phyloP scores from a whole-genome alignment of 2,888 invertebrate species.

The Cantharis nigra region DNA sequence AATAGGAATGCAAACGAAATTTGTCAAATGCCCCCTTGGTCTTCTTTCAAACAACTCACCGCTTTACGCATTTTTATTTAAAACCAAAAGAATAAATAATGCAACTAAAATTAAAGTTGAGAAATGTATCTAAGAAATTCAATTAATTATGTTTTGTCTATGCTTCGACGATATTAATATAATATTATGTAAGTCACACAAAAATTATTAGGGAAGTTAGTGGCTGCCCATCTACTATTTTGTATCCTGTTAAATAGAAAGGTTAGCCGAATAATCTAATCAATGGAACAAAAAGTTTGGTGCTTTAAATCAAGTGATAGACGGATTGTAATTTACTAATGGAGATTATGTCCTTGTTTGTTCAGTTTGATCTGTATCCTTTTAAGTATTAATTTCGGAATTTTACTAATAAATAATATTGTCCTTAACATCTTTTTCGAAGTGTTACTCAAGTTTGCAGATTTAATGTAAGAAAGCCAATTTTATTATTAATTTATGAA shows the following conservation, averaged over 20 bases:
- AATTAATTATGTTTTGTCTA: neutral
- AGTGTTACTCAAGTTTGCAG: neutral
- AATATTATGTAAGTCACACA: conserved; percentile 32
- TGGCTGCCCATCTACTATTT: conserved; percentile 42
- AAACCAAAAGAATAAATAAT: conserved; percentile 21
- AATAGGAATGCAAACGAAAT: conserved; percentile 55
- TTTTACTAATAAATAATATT: neutral
- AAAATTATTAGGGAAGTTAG: conserved; percentile 44
- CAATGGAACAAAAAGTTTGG: conserved; percentile 36
- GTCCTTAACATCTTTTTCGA: neutral
- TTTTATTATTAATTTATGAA: neutral
- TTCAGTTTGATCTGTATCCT: conserved; percentile 6
- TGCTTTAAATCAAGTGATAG: conserved; percentile 48
- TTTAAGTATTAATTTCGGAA: neutral
- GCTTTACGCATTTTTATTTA: conserved; percentile 30
- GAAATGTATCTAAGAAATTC: neutral
- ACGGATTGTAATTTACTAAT: conserved; percentile 52
- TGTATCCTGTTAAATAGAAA: conserved; percentile 32
- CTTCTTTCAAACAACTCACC: conserved; percentile 47
- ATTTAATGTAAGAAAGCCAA: neutral
- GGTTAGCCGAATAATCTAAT: conserved; percentile 38
- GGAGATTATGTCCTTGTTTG: conserved; percentile 38
- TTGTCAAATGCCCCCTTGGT: conserved; percentile 51
- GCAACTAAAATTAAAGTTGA: conserved; percentile 8
- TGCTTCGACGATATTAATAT: neutral